Evolutionary conservation across 2,797 vertebrate genomes (phyloP), one percentile per base, ranked within the genome.

Genomic region (Hafferia zeledoni): DNA sequence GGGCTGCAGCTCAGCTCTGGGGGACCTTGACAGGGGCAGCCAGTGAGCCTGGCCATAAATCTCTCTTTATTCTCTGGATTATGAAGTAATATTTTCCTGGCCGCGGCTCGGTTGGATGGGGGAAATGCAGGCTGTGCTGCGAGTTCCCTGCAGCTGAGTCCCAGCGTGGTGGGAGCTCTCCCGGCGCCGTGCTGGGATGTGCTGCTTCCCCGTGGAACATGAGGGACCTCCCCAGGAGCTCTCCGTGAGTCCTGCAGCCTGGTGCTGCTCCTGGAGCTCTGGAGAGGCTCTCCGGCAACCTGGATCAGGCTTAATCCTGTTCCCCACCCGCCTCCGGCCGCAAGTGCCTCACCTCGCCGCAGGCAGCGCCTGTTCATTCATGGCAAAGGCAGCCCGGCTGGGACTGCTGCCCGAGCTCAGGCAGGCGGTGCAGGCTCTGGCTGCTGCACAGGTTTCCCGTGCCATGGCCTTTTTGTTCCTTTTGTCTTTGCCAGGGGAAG

Each of bases 41-140:
- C 89, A 76, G n/a, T 3, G 17, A 90, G 91, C 70, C 33, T 49
- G 57, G 5, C n/a, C 63, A 50, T 93, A 94, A 93, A 88, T 95
- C 90, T 88, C 59, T 65, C 93, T 90, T 81, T 88, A 63, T 83
- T 30, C 65, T 85, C 47, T 52, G 31, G 55, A 63, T 90, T 81
- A 63, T 93, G 94, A 87, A 95, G 93, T 94, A 59, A 93, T 95
- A 76, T 91, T 96, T 97, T 96, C 95, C 94, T 96, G 96, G 91
- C 94, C 4, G 35, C 67, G 22, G 39, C 43, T 33, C 23, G 15
- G 64, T 85, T 59, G 84, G 56, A 57, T 0, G 49, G 79, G 83
- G 91, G 87, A 79, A 93, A 27, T 5, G 52, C 0, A 1, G 52
- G 64, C 64, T 83, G 31, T 20, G 78, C 69, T 50, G 63, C 0